These are phyloP conservation scores for Drosophila limbata DNA, from an alignment of 2,888 invertebrate genomes.

Conservation along the genomic window DNA sequence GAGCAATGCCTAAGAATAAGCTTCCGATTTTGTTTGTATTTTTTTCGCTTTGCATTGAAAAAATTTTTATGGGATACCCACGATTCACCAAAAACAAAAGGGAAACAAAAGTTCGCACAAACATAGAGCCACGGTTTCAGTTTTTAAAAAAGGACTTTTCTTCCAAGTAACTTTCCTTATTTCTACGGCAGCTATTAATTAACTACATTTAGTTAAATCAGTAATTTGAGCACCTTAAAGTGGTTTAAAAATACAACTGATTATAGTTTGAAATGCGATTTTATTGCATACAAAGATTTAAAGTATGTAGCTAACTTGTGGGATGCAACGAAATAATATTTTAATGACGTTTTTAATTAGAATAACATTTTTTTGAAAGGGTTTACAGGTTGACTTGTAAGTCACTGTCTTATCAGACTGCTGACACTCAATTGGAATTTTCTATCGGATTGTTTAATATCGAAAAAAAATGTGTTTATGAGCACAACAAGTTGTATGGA, in stretches of 20 bases:
- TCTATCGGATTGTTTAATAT: too few relatives aligned
- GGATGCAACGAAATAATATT: too few relatives aligned
- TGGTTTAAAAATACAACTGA: background rate
- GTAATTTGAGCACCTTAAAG: background rate
- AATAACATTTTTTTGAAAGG: too few relatives aligned
- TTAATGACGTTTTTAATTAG: too few relatives aligned
- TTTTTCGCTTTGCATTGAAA: constrained; percentile 20
- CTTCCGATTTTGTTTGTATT: constrained; percentile 41
- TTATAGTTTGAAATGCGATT: background rate
- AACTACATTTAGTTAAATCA: background rate
- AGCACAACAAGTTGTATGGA: too few relatives aligned
- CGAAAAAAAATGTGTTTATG: too few relatives aligned
- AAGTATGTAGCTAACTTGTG: too few relatives aligned
- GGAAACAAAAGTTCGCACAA: constrained; percentile 12
- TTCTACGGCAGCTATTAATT: background rate
- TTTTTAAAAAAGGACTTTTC: constrained; percentile 9
- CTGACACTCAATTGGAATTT: too few relatives aligned
- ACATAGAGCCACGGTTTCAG: constrained; percentile 14
- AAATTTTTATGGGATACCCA: too few relatives aligned
- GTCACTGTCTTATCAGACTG: too few relatives aligned
- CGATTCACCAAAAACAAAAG: too few relatives aligned
- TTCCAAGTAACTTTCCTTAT: constrained; percentile 5
- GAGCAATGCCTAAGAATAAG: constrained; percentile 11
- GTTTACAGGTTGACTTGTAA: too few relatives aligned
- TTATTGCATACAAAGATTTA: background rate